Evolutionary conservation across 2,113 vertebrate species (phyloP).

Genomic region (Chaetorhynchus papuensis): DNA sequence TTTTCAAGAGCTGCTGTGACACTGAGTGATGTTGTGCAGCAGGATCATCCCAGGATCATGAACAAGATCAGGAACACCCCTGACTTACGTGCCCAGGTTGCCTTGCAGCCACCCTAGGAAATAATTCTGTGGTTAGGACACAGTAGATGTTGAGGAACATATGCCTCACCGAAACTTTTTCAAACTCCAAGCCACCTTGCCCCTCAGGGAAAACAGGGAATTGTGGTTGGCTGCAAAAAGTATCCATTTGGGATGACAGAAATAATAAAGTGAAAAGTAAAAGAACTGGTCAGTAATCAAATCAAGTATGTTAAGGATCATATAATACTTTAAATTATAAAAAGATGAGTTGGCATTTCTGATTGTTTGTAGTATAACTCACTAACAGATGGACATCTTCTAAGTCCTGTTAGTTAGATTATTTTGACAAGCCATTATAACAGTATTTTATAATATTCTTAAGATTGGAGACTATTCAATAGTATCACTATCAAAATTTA

Average conservation of each 20-base stretch:
- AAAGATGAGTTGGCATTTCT: not conserved
- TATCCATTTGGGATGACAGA: not conserved
- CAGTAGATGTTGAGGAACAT: constrained; percentile 8
- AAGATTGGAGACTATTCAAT: not conserved
- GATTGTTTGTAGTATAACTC: not conserved
- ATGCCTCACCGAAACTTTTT: not conserved
- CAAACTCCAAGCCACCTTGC: not conserved
- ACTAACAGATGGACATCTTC: not conserved
- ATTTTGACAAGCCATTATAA: not conserved
- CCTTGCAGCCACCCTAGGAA: constrained; percentile 2
- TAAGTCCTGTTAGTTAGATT: not conserved
- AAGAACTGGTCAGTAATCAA: not conserved
- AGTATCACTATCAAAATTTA: not conserved
- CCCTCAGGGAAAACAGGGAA: not conserved
- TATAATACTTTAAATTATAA: not conserved
- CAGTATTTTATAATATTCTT: not conserved
- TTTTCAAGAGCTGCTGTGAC: not conserved
- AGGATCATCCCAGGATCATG: not conserved
- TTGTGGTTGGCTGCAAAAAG: not conserved
- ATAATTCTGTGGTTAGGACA: constrained; percentile 2
- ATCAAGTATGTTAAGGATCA: not conserved
- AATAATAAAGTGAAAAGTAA: not conserved
- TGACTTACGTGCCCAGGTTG: not conserved
- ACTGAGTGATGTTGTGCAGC: not conserved
- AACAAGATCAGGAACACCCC: not conserved